Evolutionary conservation across 37 sponge, comb jelly and placozoan species (phyloP).

Genomic region (Hexactinellida sp.): DNA sequence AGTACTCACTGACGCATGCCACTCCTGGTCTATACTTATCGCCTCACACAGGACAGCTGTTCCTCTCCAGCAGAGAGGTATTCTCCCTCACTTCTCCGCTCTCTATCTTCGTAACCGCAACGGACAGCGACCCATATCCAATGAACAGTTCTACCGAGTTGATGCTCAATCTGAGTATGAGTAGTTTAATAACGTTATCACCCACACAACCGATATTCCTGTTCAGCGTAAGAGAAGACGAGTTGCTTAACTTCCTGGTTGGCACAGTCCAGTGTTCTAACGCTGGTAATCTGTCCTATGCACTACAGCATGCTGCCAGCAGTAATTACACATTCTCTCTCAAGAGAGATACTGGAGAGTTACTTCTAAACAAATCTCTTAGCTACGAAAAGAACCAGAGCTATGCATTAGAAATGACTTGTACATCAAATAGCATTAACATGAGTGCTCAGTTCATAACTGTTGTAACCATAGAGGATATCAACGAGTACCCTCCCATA

Average conservation of each 20-base stretch:
- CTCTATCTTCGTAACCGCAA: background rate
- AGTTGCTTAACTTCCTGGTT: background rate
- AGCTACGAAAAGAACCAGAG: background rate
- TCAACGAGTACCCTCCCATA: background rate
- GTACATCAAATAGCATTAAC: background rate
- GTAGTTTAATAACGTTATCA: background rate
- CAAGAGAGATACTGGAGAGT: background rate
- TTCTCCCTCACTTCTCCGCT: background rate
- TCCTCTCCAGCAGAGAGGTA: background rate
- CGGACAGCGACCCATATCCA: background rate
- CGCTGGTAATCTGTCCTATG: background rate
- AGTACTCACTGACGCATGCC: background rate
- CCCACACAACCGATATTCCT: background rate
- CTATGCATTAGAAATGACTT: background rate
- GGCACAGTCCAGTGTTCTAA: background rate
- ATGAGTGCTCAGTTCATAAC: background rate
- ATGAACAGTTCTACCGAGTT: background rate
- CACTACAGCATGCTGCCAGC: background rate
- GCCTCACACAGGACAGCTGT: background rate
- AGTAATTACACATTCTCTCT: background rate
- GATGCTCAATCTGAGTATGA: background rate
- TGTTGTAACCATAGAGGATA: background rate
- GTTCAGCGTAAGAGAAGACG: background rate
- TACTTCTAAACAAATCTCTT: background rate
- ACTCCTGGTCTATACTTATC: background rate